These are phyloP conservation scores for Epizoanthus rinbou DNA, from an alignment of 92 coral and sea anemone genomes.

Conservation along the genomic window DNA sequence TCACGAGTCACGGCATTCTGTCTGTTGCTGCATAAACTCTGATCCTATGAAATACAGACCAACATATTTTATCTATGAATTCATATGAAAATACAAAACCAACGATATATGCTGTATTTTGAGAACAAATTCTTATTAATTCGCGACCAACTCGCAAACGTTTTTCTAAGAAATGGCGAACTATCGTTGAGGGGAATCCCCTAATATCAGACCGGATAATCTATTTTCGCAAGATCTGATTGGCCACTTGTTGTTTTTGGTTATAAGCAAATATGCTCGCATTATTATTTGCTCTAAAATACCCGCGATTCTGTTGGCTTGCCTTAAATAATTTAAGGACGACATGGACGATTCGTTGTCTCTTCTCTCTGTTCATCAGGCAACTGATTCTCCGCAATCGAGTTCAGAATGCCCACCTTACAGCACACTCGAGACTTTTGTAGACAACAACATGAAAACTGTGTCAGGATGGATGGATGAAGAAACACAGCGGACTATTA, in stretches of 20 bases:
- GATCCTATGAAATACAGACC: too few species aligned
- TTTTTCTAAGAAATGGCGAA: neutral
- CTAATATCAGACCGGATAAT: neutral
- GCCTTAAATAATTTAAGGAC: neutral
- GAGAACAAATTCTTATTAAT: too few species aligned
- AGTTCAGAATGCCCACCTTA: neutral
- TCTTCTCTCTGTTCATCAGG: neutral
- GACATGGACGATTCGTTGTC: neutral
- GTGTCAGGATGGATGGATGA: conserved; percentile 18
- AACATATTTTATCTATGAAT: too few species aligned
- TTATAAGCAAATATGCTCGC: too few species aligned
- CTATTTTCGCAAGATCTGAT: neutral
- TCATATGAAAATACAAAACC: too few species aligned
- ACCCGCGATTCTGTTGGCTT: too few species aligned
- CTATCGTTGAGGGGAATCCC: neutral
- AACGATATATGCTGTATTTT: too few species aligned
- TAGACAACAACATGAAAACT: neutral
- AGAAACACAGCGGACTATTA: conserved; percentile 15
- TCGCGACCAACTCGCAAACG: too few species aligned
- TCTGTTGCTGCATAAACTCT: too few species aligned
- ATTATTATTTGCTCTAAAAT: too few species aligned
- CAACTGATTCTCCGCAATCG: neutral
- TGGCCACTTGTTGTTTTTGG: neutral
- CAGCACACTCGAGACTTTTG: neutral
- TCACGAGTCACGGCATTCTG: too few species aligned